phyloP scores from a whole-genome alignment of 2,888 invertebrate genomes.

The Sinhomidia bicolor region DNA sequence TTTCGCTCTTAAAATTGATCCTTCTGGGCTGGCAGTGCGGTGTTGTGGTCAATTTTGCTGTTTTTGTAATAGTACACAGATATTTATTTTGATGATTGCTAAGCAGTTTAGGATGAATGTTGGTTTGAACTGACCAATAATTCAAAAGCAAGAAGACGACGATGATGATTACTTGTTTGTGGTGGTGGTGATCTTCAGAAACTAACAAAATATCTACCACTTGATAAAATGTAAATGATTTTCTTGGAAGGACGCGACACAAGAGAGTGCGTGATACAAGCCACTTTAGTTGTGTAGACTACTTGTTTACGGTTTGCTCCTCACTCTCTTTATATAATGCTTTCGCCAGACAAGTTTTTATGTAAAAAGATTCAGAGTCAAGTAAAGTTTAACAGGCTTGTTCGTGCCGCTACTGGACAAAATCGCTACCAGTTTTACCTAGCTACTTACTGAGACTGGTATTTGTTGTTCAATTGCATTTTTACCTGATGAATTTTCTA shows the following conservation, averaged over 20 bases:
- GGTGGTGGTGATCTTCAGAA: slow-evolving; percentile 32
- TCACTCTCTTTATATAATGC: no score
- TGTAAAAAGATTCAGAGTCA: background rate
- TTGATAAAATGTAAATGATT: slow-evolving; percentile 31
- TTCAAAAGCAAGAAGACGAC: background rate
- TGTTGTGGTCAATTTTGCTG: no score
- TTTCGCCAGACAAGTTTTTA: slow-evolving; percentile 26
- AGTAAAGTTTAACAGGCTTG: slow-evolving; percentile 17
- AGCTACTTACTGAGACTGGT: background rate
- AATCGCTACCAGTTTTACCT: slow-evolving; percentile 57
- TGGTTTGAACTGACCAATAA: background rate
- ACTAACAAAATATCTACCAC: slow-evolving; percentile 44
- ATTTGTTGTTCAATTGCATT: background rate
- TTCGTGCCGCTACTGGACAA: slow-evolving; percentile 24
- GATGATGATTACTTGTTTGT: background rate
- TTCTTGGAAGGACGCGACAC: background rate
- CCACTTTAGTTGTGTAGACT: slow-evolving; percentile 14
- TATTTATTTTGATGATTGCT: no score
- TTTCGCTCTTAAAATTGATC: background rate
- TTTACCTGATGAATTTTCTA: background rate
- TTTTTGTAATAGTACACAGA: no score
- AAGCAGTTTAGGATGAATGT: no score
- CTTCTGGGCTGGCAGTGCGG: no score
- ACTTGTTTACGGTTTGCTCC: background rate
- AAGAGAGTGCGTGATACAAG: slow-evolving; percentile 34